Percentiles rank a stretch among this genome's conserved stretches.
Evolutionary conservation across 2,888 invertebrate species (phyloP).

Genomic region (Drosophila conformis): DNA sequence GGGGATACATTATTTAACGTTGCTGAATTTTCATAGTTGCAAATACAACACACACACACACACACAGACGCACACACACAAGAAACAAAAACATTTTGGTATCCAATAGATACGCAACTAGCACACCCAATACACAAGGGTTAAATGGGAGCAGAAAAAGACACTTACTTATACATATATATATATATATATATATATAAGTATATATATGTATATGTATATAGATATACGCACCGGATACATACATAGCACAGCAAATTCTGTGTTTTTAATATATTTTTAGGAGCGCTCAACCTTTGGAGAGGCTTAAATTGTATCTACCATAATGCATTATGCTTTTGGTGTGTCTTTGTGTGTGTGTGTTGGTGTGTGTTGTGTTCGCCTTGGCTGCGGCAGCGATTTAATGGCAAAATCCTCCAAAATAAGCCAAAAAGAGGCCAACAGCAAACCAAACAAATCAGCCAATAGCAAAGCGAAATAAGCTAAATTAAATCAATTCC

Average conservation of each 20-base stretch:
- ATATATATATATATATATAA: neutral
- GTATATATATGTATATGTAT: conserved; percentile 1
- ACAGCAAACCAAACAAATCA: conserved; percentile 43
- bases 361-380: conserved; percentile 24
- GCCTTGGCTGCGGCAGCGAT: conserved; percentile 63
- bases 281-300: conserved; percentile 72
- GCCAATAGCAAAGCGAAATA: conserved; percentile 25
- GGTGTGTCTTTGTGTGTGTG: conserved; percentile 21
- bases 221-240: conserved; percentile 18
- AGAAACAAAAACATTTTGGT: conserved; percentile 59
- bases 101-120: conserved; percentile 78
- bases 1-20: neutral
- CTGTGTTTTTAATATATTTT: conserved; percentile 68
- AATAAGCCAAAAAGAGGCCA: conserved; percentile 75
- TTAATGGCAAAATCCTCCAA: conserved; percentile 74
- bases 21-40: conserved; percentile 22
- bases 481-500: conserved; percentile 57
- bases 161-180: conserved; percentile 19
- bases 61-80: neutral
- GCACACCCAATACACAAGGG: conserved; percentile 53
- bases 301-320: conserved; percentile 73
- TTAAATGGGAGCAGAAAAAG: conserved; percentile 35
- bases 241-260: conserved; percentile 45
- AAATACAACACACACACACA: conserved; percentile 30
- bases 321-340: conserved; percentile 44